A percentile compares a stretch with the other conserved stretches of the same genome.
Conservation (phyloP, 2,888 invertebrate species). For the Octodonta nipae region DNA sequence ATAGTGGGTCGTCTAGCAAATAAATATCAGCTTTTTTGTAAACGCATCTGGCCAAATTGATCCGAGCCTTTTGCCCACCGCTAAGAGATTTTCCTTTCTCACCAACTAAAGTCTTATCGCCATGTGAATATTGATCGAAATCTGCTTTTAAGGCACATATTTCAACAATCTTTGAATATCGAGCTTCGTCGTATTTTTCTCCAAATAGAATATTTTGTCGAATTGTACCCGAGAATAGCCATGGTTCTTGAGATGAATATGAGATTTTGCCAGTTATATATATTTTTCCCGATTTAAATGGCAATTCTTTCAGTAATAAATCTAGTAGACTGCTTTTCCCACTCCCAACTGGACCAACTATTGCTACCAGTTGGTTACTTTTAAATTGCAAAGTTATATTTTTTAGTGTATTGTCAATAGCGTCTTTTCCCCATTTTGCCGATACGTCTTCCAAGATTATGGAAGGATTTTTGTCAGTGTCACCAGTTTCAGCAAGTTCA, state of each 20-base stretch:
- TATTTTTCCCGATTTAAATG: constrained; percentile 33
- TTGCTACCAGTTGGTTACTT: constrained; percentile 36
- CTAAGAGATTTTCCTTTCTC: constrained; percentile 51
- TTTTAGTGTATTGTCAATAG: constrained; percentile 31
- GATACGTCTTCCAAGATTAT: constrained; percentile 48
- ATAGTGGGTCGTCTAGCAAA: constrained; percentile 67
- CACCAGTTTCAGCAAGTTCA: too few relatives aligned
- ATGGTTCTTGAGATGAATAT: constrained; percentile 52
- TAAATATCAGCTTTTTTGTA: constrained; percentile 69
- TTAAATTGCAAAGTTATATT: constrained; percentile 35
- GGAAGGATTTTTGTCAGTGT: constrained; percentile 29
- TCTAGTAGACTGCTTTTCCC: constrained; percentile 47
- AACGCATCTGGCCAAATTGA: constrained; percentile 64
- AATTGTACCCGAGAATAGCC: constrained; percentile 47
- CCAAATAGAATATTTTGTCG: constrained; percentile 72
- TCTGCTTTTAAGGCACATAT: constrained; percentile 55
- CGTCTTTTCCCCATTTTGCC: constrained; percentile 48
- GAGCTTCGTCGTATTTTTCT: constrained; percentile 42
- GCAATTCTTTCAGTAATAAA: constrained; percentile 37
- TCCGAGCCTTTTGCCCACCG: constrained; percentile 74
- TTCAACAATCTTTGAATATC: constrained; percentile 48
- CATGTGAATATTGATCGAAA: constrained; percentile 58
- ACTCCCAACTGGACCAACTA: constrained; percentile 57
- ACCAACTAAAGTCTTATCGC: constrained; percentile 66
- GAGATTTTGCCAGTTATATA: constrained; percentile 39